A percentile compares a stretch with the other conserved stretches of the same genome.
Evolutionary conservation across 1,140 invertebrate species (phyloP).

Genomic region (Cheumatopsyche charites): DNA sequence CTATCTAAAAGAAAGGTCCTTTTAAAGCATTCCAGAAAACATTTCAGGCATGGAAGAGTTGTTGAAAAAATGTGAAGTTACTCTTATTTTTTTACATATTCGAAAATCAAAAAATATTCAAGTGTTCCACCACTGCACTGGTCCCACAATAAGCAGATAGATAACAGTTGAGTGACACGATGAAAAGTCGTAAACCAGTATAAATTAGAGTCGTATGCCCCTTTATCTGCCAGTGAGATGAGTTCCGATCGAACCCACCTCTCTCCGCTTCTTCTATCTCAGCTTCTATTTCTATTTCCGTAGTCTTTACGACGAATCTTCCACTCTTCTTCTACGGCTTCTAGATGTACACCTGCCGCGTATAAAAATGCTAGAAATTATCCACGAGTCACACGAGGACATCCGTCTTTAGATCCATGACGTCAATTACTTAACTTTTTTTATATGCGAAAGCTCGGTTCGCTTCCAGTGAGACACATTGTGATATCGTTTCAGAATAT

Average conservation of each 20-base stretch:
- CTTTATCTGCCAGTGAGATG: slow-evolving; percentile 34
- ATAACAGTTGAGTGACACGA: background rate
- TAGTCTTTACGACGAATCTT: slow-evolving; percentile 26
- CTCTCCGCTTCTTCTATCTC: background rate
- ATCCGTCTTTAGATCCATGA: slow-evolving; percentile 26
- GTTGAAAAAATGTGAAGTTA: too few relatives aligned
- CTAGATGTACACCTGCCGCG: slow-evolving; percentile 28
- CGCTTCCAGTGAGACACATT: too few relatives aligned
- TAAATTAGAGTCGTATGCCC: slow-evolving; percentile 31
- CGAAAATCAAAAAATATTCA: slow-evolving; percentile 5
- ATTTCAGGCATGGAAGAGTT: too few relatives aligned
- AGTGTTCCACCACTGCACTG: too few relatives aligned
- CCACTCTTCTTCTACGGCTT: slow-evolving; percentile 5
- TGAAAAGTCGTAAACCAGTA: slow-evolving; percentile 32
- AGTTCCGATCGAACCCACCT: slow-evolving; percentile 33
- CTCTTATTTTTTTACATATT: too few relatives aligned
- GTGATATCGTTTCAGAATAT: too few relatives aligned
- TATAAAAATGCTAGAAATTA: slow-evolving; percentile 33
- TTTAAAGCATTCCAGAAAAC: too few relatives aligned
- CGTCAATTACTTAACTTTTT: slow-evolving; percentile 25
- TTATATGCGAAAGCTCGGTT: too few relatives aligned
- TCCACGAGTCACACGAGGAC: slow-evolving; percentile 17
- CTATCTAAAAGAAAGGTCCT: too few relatives aligned
- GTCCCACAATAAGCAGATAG: too few relatives aligned
- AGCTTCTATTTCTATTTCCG: slow-evolving; percentile 26